Base-by-base conservation (phyloP, 2,797 vertebrate genomes). In the Orientallactaga sibirica region DNA sequence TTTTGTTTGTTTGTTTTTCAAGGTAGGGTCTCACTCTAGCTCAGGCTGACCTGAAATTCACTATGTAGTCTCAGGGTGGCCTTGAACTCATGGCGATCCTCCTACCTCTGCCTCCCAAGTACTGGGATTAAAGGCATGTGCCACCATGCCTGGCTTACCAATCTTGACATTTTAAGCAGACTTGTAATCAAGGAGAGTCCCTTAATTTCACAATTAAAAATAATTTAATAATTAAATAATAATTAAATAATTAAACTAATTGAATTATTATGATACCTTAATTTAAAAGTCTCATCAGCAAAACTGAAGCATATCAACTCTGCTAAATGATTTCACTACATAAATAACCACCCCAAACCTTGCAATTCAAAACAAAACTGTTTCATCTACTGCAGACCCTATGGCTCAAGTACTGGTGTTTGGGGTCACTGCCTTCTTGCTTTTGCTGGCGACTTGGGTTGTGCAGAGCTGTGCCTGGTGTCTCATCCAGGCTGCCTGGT, bases 191-290 rank as follows among this genome's bases (percentile, higher is more conserved):
- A 81, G 43, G 22, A 62, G 19, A 86, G 15, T 62, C 58, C 37
- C 41, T 76, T 86, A 90, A 52, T 52, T 76, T 86, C 76, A 76
- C 81, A 90, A 86, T 86, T 86, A 80, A 66, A 62, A 91, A 48
- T 85, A 80, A 86, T 79, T 52, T 70, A 55, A 24, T 58, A 55
- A 52, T 78, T 61, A 78, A 61, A 52, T 76, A 85, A 55, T n/a
- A 14, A 84, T 55, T 55, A 84, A 19, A 81, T 87, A 67, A 92
- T 82, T 82, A 48, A 76, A 76, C 43, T 82, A 93, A 62, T 82
- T 93, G 86, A 82, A 82, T 88, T 68, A 92, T 80, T 86, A 86
- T 66, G 58, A 86, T 66, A 22, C n/a, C 33, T 80, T 43, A 41
- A 78, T 66, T 90, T 64, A 66, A 92, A 87, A 27, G 15, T 76